phyloP scores from a whole-genome alignment of 2,888 invertebrate species.

The Mellilla xanthometata region DNA sequence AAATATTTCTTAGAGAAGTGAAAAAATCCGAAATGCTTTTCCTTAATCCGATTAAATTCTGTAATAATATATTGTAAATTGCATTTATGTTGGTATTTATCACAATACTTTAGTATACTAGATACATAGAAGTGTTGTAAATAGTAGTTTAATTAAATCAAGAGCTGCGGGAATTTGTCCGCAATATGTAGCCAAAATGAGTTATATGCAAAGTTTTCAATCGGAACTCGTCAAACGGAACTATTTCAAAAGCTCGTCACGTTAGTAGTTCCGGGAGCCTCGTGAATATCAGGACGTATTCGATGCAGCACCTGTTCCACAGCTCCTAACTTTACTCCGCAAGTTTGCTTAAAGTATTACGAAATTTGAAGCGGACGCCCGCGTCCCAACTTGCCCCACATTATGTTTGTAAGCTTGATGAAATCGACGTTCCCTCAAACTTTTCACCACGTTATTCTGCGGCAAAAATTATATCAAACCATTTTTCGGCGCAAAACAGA shows the following conservation, averaged over 20 bases:
- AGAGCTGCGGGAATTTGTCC: not conserved
- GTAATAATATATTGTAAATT: no score
- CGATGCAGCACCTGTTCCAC: slow-evolving; percentile 69
- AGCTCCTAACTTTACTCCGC: slow-evolving; percentile 61
- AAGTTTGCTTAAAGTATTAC: slow-evolving; percentile 77
- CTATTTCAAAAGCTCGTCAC: slow-evolving; percentile 16
- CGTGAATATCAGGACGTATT: slow-evolving; percentile 63
- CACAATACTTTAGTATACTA: no score
- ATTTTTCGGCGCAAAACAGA: slow-evolving; percentile 46
- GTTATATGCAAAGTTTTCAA: not conserved
- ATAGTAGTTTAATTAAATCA: no score
- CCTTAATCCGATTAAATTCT: no score
- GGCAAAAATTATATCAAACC: slow-evolving; percentile 46
- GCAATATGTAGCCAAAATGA: not conserved
- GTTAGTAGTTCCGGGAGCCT: slow-evolving; percentile 46
- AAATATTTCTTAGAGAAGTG: no score
- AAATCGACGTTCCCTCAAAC: slow-evolving; percentile 54
- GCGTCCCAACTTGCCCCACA: slow-evolving; percentile 52
- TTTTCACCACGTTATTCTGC: slow-evolving; percentile 54
- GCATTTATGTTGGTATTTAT: no score
- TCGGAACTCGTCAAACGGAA: slow-evolving; percentile 4
- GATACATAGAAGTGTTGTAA: no score
- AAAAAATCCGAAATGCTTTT: no score
- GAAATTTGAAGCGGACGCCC: slow-evolving; percentile 64
- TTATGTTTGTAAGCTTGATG: slow-evolving; percentile 68